Base-by-base conservation (phyloP, 2,888 invertebrate genomes). In the Drosophila ochracea region DNA sequence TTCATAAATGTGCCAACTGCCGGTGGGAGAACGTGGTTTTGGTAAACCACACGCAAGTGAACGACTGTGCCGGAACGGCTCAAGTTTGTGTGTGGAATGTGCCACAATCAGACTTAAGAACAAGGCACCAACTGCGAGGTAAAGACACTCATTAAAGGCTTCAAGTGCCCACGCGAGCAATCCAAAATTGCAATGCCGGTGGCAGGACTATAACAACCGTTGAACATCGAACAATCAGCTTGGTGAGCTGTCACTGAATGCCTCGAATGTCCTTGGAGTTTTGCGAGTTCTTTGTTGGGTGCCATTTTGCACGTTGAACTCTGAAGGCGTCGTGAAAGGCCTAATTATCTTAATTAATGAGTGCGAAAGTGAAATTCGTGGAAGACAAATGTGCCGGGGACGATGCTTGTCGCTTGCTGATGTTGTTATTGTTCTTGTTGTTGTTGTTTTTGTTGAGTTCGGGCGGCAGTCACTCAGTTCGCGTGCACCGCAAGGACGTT, bases 331-430 rank as follows among this genome's bases (percentile, higher is more conserved):
- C 83, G 79, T 47, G 85, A 90, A 90, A 83, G 80, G 78, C 84
- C 89, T 90, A 90, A 91, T 90, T 90, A 91, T 91, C 89, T 91
- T 91, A 90, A 90, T 90, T 90, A 91, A 90, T 90, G 89, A 84
- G 89, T 80, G 91, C 80, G 84, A 88, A 84, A 88, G 84, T 82
- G 82, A 85, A 91, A 84, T 82, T 88, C 84, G 83, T 83, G 80
- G 76, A 84, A 88, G 90, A 90, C 79, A 88, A 89, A 89, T 87
- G 90, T 73, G 77, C 55, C 70, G 49, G 64, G 72, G 69, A 41
- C 57, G 28, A 41, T 55, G 61, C 30, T 31, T 25, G 61, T 25
- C 16, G 16, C 47, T 25, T 25, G 47, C 47, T 25, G 47, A 7
- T 47, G 19, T 60, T 49, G 11, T 49, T 35, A 2, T 25, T 50